phyloP scores from a whole-genome alignment of 2,888 invertebrate species.

The Camponotus fellah region DNA sequence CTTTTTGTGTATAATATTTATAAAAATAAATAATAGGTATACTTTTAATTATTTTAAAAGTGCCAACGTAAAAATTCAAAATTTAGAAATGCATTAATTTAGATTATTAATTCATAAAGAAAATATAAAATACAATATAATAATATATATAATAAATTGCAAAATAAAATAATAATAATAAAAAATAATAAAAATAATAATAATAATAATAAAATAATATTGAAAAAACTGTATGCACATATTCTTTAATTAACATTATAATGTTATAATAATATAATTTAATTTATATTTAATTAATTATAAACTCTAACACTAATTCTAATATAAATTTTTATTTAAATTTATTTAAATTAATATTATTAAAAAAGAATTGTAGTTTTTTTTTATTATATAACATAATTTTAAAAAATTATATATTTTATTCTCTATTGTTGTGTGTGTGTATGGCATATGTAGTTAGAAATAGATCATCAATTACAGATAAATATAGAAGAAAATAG shows the following conservation, averaged over 20 bases:
- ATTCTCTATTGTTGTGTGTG: background rate
- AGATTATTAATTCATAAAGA: background rate
- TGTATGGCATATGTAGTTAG: background rate
- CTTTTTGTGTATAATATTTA: background rate
- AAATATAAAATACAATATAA: background rate
- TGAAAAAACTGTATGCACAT: background rate
- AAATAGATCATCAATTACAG: conserved; percentile 2
- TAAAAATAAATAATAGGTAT: conserved; percentile 2
- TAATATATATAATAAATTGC: background rate
- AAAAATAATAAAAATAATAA: background rate
- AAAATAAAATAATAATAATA: too few species aligned
- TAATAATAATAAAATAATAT: background rate
- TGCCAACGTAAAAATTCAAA: background rate
- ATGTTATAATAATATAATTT: background rate
- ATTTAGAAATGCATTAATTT: background rate
- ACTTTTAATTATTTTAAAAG: background rate
- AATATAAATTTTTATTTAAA: background rate
- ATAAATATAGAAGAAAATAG: too few species aligned
- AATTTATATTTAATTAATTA: too few species aligned
- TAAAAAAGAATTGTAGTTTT: background rate
- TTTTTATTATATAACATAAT: background rate
- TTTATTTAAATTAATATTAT: background rate
- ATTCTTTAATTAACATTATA: background rate
- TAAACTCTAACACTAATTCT: background rate
- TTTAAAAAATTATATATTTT: background rate